phyloP scores from a whole-genome alignment of 2,888 invertebrate genomes.

The Cataglyphis altisquamis region DNA sequence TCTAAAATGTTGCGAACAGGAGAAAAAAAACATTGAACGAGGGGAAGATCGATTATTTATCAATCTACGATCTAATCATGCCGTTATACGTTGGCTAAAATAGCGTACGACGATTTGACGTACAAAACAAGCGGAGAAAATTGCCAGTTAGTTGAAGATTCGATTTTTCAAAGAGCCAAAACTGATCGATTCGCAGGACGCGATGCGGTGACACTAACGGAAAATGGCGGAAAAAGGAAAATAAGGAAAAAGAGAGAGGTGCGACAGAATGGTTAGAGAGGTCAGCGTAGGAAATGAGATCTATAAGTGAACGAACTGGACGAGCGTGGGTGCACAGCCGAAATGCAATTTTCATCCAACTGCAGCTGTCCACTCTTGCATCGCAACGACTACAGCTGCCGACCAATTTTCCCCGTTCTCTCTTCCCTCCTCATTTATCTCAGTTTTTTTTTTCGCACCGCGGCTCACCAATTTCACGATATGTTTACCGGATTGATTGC shows the following conservation, averaged over 20 bases:
- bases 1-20: constrained; percentile 17
- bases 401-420: constrained; percentile 45
- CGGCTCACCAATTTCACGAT: constrained; percentile 55
- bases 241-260: constrained; percentile 19
- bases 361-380: constrained; percentile 49
- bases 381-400: constrained; percentile 34
- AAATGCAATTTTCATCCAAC: constrained; percentile 77
- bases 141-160: constrained; percentile 76
- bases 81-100: constrained; percentile 22
- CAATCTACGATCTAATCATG: neutral
- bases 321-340: constrained; percentile 65
- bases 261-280: constrained; percentile 51
- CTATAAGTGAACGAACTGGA: constrained; percentile 70
- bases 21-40: neutral
- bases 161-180: constrained; percentile 78
- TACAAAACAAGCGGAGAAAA: constrained; percentile 75
- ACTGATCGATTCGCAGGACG: constrained; percentile 38
- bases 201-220: constrained; percentile 26
- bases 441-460: constrained; percentile 56
- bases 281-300: constrained; percentile 78
- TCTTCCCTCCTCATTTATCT: constrained; percentile 1
- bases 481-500: constrained; percentile 79
- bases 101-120: constrained; percentile 53
- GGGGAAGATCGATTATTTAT: neutral
- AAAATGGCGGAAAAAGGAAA: constrained; percentile 35